Percentiles rank a stretch among this genome's conserved stretches.
Evolutionary conservation across 2,888 invertebrate genomes (phyloP).

Genomic region (Aplocera efformata): DNA sequence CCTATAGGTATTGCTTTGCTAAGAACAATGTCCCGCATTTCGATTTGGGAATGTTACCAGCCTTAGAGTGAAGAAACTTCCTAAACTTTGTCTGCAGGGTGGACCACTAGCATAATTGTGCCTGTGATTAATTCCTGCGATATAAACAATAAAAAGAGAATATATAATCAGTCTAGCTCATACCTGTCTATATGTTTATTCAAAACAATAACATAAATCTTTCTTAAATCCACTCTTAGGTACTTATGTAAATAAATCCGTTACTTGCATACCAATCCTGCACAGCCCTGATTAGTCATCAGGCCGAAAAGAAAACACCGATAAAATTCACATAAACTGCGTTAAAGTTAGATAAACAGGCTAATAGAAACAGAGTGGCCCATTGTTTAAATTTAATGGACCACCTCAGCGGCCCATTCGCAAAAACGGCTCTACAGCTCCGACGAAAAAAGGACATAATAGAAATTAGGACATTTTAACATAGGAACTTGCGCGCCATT

Average conservation of each 20-base stretch:
- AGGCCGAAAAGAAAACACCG: conserved; percentile 49
- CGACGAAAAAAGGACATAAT: conserved; percentile 63
- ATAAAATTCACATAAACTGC: conserved; percentile 69
- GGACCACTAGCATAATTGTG: too few relatives aligned
- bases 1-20: too few relatives aligned
- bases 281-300: conserved; percentile 30
- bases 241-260: conserved; percentile 5
- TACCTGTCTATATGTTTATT: too few relatives aligned
- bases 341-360: conserved; percentile 73
- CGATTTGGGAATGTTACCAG: too few relatives aligned
- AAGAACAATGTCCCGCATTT: too few relatives aligned
- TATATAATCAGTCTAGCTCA: too few relatives aligned
- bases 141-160: too few relatives aligned
- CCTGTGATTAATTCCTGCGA: too few relatives aligned
- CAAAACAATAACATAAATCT: too few relatives aligned
- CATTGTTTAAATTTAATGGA: conserved; percentile 76
- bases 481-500: conserved; percentile 51
- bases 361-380: conserved; percentile 68
- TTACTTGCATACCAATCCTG: conserved; percentile 6
- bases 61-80: too few relatives aligned
- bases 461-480: conserved; percentile 64
- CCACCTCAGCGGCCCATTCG: conserved; percentile 63
- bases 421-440: conserved; percentile 63
- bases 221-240: too few relatives aligned
- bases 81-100: too few relatives aligned